Conservation (phyloP, 2,113 vertebrate genomes). For the Xenus cinereus region DNA sequence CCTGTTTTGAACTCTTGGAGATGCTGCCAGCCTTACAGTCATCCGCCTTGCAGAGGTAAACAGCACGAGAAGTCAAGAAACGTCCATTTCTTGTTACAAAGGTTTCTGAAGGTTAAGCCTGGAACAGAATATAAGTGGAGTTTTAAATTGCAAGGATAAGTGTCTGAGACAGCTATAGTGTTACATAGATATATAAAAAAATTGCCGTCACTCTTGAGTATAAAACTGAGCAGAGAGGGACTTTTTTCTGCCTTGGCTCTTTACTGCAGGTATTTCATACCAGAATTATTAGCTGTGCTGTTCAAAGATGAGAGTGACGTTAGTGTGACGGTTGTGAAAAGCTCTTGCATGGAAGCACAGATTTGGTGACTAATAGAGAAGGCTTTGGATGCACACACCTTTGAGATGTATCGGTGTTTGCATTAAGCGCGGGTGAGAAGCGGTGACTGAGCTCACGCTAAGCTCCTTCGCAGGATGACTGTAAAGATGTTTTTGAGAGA, state of each 20-base stretch:
- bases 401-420: not conserved
- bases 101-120: not conserved
- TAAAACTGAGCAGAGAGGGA: not conserved
- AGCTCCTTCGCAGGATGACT: not conserved
- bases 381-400: not conserved
- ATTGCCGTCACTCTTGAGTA: not conserved
- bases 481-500: not conserved
- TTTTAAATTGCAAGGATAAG: not conserved
- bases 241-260: not conserved
- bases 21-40: not conserved
- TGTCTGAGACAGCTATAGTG: not conserved
- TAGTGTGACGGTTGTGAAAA: not conserved
- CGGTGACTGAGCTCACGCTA: not conserved
- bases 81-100: not conserved
- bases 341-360: not conserved
- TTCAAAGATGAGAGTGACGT: not conserved
- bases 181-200: not conserved
- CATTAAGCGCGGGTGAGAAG: not conserved
- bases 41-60: not conserved
- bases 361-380: not conserved
- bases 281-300: not conserved
- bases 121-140: not conserved
- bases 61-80: not conserved
- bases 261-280: not conserved
- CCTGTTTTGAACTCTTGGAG: not conserved